phyloP scores from a whole-genome alignment of 2,888 invertebrate species.

The Dasysyrphus tricinctus region DNA sequence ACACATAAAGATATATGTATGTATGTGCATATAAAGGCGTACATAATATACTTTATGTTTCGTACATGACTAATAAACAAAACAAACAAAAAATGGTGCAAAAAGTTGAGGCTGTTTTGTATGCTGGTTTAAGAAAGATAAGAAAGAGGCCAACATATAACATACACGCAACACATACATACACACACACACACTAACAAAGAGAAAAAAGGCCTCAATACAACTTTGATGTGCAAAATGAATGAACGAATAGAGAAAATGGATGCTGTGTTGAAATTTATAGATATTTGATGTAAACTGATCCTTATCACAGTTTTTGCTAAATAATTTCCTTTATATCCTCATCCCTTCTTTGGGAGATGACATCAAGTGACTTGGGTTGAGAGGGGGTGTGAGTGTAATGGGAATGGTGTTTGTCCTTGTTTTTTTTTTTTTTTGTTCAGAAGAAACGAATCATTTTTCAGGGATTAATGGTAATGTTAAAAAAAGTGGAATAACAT shows the following conservation, averaged over 20 bases:
- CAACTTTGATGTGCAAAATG: conserved; percentile 21
- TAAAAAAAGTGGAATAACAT: conserved; percentile 14
- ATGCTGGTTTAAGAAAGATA: conserved; percentile 24
- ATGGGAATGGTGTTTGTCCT: not conserved
- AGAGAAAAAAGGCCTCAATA: conserved; percentile 3
- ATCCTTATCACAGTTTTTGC: conserved; percentile 46
- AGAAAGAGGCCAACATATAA: conserved; percentile 11
- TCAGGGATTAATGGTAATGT: conserved; percentile 29
- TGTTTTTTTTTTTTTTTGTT: conserved; percentile 7
- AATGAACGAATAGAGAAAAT: conserved; percentile 31
- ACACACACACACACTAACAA: not conserved
- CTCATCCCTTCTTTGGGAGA: conserved; percentile 5
- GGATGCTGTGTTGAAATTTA: conserved; percentile 31
- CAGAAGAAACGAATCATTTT: conserved; percentile 25
- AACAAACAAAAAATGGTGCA: conserved; percentile 32
- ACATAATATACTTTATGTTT: conserved; percentile 16
- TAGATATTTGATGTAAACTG: conserved; percentile 48
- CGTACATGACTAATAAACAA: conserved; percentile 31
- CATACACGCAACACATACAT: not conserved
- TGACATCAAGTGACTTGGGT: conserved; percentile 16
- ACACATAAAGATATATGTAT: not conserved
- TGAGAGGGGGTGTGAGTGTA: not conserved
- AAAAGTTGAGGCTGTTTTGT: conserved; percentile 23
- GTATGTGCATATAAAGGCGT: not conserved
- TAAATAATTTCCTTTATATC: conserved; percentile 44